Conservation (phyloP, 1,140 invertebrate genomes). For the Probaryconus sp. region DNA sequence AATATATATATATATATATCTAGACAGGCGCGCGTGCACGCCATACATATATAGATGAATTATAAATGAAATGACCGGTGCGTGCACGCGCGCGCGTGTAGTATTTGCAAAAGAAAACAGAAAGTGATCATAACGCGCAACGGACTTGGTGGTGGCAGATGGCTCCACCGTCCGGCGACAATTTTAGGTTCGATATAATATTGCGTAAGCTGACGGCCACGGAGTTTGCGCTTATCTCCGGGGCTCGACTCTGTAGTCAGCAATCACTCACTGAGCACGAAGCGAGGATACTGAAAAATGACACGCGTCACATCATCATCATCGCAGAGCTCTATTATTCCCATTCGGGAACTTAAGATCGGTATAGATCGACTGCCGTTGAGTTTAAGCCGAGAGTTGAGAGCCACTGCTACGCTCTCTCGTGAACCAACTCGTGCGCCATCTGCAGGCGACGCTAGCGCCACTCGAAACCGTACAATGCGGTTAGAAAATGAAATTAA, state of each 20-base stretch:
- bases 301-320: no score
- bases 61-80: slow-evolving; percentile 36
- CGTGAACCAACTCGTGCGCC: no score
- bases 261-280: no score
- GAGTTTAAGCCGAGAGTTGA: no score
- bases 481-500: no score
- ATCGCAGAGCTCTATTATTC: slow-evolving; percentile 16
- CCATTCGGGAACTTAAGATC: slow-evolving; percentile 20
- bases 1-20: slow-evolving; percentile 14
- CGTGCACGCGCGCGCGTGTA: slow-evolving; percentile 28
- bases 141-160: slow-evolving; percentile 6
- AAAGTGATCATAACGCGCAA: slow-evolving; percentile 23
- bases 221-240: slow-evolving; percentile 35
- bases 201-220: slow-evolving; percentile 27
- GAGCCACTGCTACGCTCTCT: no score
- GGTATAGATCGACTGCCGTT: not conserved
- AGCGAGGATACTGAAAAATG: no score
- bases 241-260: not conserved
- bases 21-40: slow-evolving; percentile 2
- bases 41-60: slow-evolving; percentile 38
- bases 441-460: slow-evolving; percentile 3
- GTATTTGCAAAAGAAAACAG: slow-evolving; percentile 3
- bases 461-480: no score
- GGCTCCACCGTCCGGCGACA: slow-evolving; percentile 4
- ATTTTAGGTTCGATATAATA: slow-evolving; percentile 54